Percentiles rank a stretch among this genome's conserved stretches.
These are phyloP conservation scores for Narcine bancroftii DNA, from an alignment of 2,113 vertebrate genomes.

Conservation along the genomic window DNA sequence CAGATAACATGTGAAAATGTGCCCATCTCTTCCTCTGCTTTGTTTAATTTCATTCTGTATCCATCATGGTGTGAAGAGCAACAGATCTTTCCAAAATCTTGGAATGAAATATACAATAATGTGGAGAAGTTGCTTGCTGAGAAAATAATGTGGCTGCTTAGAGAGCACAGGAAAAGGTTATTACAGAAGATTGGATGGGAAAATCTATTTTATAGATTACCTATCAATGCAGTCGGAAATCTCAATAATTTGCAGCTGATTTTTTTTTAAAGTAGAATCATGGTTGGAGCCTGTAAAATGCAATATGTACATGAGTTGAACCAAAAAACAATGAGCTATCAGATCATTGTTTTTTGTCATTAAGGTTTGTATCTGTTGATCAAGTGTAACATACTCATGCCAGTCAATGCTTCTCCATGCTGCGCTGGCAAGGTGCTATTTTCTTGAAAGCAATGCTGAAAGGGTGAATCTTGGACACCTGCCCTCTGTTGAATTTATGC, in stretches of 20 bases:
- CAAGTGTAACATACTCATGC: too few species aligned
- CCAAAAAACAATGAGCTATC: not conserved
- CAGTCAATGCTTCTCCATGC: too few species aligned
- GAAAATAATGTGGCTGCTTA: not conserved
- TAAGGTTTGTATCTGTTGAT: not conserved
- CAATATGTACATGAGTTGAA: not conserved
- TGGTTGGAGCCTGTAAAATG: not conserved
- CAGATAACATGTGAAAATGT: not conserved
- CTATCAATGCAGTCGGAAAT: not conserved
- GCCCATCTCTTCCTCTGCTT: not conserved
- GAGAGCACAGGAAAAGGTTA: not conserved
- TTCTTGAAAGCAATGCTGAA: too few species aligned
- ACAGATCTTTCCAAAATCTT: not conserved
- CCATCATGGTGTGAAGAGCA: not conserved
- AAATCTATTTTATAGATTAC: not conserved
- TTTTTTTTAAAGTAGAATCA: not conserved
- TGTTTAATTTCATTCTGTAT: not conserved
- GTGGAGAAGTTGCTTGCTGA: not conserved
- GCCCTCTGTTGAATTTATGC: too few species aligned
- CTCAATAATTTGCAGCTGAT: not conserved
- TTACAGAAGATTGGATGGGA: not conserved
- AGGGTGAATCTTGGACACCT: too few species aligned
- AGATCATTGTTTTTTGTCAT: not conserved
- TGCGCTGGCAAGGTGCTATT: too few species aligned
- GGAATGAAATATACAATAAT: not conserved